Conservation (phyloP, 2,113 vertebrate genomes). For the Scophthalmus maximus region DNA sequence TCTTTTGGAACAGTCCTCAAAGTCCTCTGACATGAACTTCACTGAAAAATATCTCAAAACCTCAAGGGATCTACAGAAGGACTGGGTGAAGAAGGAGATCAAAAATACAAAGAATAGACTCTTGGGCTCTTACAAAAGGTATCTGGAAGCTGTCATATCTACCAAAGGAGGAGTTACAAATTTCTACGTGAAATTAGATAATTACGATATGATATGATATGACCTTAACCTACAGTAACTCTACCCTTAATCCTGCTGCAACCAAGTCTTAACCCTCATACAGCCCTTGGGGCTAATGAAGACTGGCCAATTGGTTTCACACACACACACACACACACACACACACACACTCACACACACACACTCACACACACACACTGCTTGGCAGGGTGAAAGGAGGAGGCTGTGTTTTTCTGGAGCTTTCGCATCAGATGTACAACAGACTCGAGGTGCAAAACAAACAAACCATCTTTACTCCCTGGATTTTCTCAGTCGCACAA, state of each 20-base stretch:
- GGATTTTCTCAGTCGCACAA: background rate
- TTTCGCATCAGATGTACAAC: conserved; percentile 59
- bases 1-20: no score
- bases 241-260: background rate
- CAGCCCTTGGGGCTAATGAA: background rate
- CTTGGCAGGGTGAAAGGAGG: conserved; percentile 17
- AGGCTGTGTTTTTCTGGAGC: conserved; percentile 52
- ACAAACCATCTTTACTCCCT: conserved; percentile 39
- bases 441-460: conserved; percentile 55
- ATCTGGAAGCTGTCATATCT: no score
- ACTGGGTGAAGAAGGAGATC: no score
- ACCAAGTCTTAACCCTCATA: background rate
- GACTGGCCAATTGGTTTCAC: background rate
- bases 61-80: no score
- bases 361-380: conserved; percentile 4
- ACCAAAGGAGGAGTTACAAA: no score
- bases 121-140: no score
- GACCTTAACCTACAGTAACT: background rate
- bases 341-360: conserved; percentile 16
- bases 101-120: no score
- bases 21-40: no score
- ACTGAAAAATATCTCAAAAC: no score
- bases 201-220: background rate
- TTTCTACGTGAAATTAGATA: background rate
- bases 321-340: background rate